Evolutionary conservation across 2,888 invertebrate species (phyloP), one percentile per base, ranked within the genome.

Genomic region (Stictocephala bisonia): DNA sequence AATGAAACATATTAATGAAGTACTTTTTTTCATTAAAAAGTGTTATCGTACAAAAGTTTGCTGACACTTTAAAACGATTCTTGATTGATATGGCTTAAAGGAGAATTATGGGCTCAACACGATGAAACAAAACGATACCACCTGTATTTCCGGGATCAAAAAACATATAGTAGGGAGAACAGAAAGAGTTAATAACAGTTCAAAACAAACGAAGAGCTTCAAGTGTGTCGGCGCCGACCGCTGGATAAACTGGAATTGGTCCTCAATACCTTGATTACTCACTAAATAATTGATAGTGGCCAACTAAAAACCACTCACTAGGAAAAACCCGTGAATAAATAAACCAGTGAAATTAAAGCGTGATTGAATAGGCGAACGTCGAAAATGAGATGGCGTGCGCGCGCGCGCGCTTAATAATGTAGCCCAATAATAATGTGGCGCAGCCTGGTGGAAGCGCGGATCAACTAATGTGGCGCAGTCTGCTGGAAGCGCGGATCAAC

Each of bases 261-360:
- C n/a, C 60, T 60, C 60, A 60, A 60, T 60, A n/a, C 60, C 35
- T 35, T 60, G 60, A 60, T 60, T 60, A 60, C 20, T 20, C 60
- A 40, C 60, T 60, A 60, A 60, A 60, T 60, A 60, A 60, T 60
- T 60, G 35, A 60, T 60, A 60, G 60, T 22, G 60, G 60, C 40
- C 60, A 60, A 35, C 60, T 60, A 60, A 60, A 60, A 60, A 60
- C 60, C 60, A 60, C 31, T 60, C 60, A 60, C 60, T 60, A 60
- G 60, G 60, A 60, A 60, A 60, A 60, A 60, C 35, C 60, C 35
- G 60, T 60, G 60, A 60, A 60, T 60, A 60, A 60, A 60, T 60
- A 31, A 60, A 15, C 20, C 60, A 13, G 20, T 35, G 35, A 60
- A 60, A 60, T 60, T 60, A 60, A 60, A 60, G 35, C 22, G 20